These are phyloP conservation scores for Kuschelorhynchus macadamiae DNA, from an alignment of 2,888 invertebrate genomes.

Conservation along the genomic window DNA sequence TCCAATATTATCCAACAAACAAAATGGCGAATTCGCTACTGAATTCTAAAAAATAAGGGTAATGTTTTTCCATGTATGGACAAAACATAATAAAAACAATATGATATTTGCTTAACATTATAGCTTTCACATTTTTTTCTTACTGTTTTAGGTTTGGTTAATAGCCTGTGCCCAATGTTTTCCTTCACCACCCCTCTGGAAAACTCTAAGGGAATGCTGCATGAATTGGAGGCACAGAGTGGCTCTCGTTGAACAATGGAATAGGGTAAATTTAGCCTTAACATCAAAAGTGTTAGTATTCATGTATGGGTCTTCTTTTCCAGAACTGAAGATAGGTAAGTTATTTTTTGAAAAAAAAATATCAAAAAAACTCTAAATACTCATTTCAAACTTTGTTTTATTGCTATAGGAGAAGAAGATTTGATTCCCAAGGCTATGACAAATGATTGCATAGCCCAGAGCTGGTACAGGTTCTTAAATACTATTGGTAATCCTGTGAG, in stretches of 20 bases:
- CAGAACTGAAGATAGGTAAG: conserved; percentile 82
- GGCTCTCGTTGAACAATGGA: conserved; percentile 95
- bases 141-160: conserved; percentile 74
- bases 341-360: neutral
- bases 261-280: conserved; percentile 90
- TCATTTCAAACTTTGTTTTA: no score
- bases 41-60: no score
- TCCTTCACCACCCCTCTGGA: conserved; percentile 96
- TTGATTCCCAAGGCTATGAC: conserved; percentile 89
- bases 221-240: conserved; percentile 95
- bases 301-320: conserved; percentile 90
- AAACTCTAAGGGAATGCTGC: conserved; percentile 93
- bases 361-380: no score
- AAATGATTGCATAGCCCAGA: conserved; percentile 92
- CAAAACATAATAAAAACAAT: no score
- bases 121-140: neutral
- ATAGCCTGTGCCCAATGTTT: conserved; percentile 86
- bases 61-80: no score
- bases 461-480: conserved; percentile 95
- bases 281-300: conserved; percentile 87
- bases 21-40: no score
- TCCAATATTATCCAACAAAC: no score
- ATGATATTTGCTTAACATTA: no score
- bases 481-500: conserved; percentile 96
- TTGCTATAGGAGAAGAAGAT: conserved; percentile 84